Evolutionary conservation across 2,113 vertebrate species (phyloP).

Genomic region (Oxyura jamaicensis): DNA sequence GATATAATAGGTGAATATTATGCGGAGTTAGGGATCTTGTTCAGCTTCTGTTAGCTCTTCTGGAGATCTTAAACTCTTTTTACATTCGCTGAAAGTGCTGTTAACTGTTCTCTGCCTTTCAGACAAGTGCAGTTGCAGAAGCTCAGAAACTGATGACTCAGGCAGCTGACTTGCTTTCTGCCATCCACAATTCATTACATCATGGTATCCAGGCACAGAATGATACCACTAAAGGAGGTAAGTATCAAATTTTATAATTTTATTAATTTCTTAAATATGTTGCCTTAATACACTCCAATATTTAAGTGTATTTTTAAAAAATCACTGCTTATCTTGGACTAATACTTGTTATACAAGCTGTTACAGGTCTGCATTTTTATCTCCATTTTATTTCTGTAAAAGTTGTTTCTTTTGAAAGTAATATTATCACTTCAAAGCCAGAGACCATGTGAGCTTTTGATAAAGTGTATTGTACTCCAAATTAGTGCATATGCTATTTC

Average conservation of each 20-base stretch:
- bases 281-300: not conserved
- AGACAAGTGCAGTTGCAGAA: constrained; percentile 94
- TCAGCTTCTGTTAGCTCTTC: not conserved
- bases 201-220: constrained; percentile 97
- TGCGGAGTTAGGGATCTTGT: not conserved
- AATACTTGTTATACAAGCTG: fast-evolving
- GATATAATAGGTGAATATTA: not conserved
- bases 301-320: fast-evolving
- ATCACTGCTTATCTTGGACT: not conserved
- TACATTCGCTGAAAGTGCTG: not conserved
- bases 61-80: not conserved
- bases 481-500: not conserved
- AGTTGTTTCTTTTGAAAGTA: not conserved
- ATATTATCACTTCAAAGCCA: not conserved
- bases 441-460: not conserved
- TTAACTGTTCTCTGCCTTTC: constrained; percentile 64
- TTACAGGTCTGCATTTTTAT: not conserved
- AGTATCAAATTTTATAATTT: not conserved
- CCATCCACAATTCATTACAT: constrained; percentile 92
- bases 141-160: constrained; percentile 96
- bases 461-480: not conserved
- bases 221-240: constrained; percentile 98
- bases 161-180: constrained; percentile 91
- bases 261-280: not conserved
- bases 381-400: not conserved